Conservation (phyloP, 2,888 invertebrate genomes). For the Suillia variegata region DNA sequence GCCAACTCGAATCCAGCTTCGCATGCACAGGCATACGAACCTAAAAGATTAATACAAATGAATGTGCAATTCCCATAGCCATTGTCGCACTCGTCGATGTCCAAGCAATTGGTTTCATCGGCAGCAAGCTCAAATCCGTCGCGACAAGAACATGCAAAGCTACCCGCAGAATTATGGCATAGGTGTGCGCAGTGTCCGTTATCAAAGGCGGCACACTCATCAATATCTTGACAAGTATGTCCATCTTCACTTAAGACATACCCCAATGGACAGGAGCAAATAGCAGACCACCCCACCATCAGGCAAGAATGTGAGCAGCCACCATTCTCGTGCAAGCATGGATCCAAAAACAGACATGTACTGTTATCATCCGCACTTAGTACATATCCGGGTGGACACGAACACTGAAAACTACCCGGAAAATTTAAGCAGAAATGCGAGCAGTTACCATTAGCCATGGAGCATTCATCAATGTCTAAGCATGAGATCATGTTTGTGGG, state of each 20-base stretch:
- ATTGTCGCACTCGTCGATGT: conserved; percentile 65
- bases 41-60: conserved; percentile 66
- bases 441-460: conserved; percentile 56
- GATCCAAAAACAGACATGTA: conserved; percentile 60
- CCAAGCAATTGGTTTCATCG: conserved; percentile 58
- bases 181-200: conserved; percentile 69
- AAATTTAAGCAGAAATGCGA: conserved; percentile 62
- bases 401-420: conserved; percentile 49
- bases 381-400: conserved; percentile 46
- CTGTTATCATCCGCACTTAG: conserved; percentile 43
- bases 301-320: conserved; percentile 67
- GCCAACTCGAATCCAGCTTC: conserved; percentile 58
- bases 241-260: conserved; percentile 54
- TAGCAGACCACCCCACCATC: conserved; percentile 63
- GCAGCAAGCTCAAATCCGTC: conserved; percentile 56
- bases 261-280: conserved; percentile 63
- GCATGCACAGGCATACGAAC: conserved; percentile 63
- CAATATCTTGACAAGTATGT: conserved; percentile 62
- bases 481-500: conserved; percentile 43
- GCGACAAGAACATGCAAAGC: conserved; percentile 64
- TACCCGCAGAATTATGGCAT: conserved; percentile 64
- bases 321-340: conserved; percentile 63
- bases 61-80: conserved; percentile 65
- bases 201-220: conserved; percentile 64
- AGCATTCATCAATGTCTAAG: conserved; percentile 64